These are phyloP conservation scores for Drosophila bunnanda DNA, from an alignment of 2,888 invertebrate genomes.

Conservation along the genomic window DNA sequence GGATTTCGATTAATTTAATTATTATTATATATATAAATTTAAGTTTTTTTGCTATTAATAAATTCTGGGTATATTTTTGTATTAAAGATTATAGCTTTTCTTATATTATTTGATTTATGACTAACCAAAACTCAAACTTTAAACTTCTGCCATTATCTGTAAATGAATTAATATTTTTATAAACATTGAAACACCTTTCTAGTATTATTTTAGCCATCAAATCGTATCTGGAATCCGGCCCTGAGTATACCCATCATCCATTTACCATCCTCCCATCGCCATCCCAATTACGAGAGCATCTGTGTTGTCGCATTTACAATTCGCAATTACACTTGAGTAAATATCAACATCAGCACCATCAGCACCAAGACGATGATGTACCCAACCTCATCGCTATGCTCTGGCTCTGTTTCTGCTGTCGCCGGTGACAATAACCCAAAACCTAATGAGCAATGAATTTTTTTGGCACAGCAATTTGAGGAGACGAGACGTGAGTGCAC, in stretches of 20 bases:
- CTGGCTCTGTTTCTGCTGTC: slow-evolving; percentile 8
- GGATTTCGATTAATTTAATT: too few species aligned
- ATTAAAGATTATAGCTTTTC: too few species aligned
- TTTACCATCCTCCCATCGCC: slow-evolving; percentile 63
- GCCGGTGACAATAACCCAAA: slow-evolving; percentile 57
- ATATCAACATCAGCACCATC: slow-evolving; percentile 64
- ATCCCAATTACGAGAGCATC: slow-evolving; percentile 78
- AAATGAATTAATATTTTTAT: too few species aligned
- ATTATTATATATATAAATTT: too few species aligned
- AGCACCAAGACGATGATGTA: slow-evolving; percentile 38
- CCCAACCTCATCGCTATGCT: slow-evolving; percentile 28
- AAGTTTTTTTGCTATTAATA: too few species aligned
- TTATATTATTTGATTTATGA: too few species aligned
- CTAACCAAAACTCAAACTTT: too few species aligned
- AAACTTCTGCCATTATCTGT: too few species aligned
- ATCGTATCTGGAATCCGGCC: not conserved
- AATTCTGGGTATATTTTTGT: too few species aligned
- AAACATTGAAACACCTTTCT: too few species aligned
- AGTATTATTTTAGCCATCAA: not conserved
- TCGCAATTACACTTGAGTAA: slow-evolving; percentile 81
- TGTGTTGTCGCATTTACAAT: slow-evolving; percentile 81
- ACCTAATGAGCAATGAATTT: slow-evolving; percentile 72
- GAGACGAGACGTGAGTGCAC: slow-evolving; percentile 27
- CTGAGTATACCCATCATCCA: slow-evolving; percentile 47
- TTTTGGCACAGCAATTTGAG: slow-evolving; percentile 52